These are phyloP conservation scores for Calameuta pallipes DNA, from an alignment of 2,888 invertebrate species.

Conservation along the genomic window DNA sequence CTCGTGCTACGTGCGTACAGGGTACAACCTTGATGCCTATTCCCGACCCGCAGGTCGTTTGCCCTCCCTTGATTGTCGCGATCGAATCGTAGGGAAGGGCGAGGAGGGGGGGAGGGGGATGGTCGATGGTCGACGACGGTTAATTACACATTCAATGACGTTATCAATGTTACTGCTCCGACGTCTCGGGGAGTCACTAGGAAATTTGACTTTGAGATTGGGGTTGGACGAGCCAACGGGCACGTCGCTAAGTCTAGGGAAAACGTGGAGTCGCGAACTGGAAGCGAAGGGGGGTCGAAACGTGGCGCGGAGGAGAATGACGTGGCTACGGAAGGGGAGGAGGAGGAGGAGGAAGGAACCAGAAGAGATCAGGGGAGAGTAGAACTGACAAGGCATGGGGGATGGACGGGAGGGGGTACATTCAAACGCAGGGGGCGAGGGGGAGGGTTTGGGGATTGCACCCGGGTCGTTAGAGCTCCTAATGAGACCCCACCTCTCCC, in stretches of 20 bases:
- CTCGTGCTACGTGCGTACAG: no score
- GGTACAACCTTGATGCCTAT: no score
- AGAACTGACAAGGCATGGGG: conserved; percentile 26
- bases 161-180: conserved; percentile 58
- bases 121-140: conserved; percentile 19
- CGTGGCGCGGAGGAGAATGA: not conserved
- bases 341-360: conserved; percentile 18
- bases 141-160: conserved; percentile 61
- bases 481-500: conserved; percentile 51
- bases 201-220: conserved; percentile 63
- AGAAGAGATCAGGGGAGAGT: conserved; percentile 31
- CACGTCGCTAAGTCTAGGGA: not conserved
- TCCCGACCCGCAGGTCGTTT: no score
- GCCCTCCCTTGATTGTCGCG: no score
- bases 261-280: no score
- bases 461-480: conserved; percentile 65
- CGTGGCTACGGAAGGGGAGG: conserved; percentile 2
- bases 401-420: conserved; percentile 35
- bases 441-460: conserved; percentile 46
- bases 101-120: no score
- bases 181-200: conserved; percentile 45
- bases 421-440: conserved; percentile 45
- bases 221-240: conserved; percentile 1
- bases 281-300: conserved; percentile 24
- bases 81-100: no score